These are phyloP conservation scores for Pimpla rufipes DNA, from an alignment of 2,888 invertebrate genomes.

Conservation along the genomic window DNA sequence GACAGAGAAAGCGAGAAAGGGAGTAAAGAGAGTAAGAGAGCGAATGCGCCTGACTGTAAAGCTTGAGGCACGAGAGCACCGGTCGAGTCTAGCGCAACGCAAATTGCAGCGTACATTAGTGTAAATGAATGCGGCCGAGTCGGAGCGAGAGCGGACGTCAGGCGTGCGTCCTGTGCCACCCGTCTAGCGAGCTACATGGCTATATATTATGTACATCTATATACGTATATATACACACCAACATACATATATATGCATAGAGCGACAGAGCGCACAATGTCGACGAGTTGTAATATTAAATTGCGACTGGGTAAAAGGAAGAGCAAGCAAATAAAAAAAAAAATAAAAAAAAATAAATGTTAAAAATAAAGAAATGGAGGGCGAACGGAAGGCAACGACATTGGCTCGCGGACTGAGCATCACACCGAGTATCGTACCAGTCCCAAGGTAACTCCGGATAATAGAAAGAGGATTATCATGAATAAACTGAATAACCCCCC, in stretches of 20 bases:
- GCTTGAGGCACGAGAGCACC: constrained; percentile 52
- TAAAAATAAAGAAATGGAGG: constrained; percentile 30
- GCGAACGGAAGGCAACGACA: constrained; percentile 21
- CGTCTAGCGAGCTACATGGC: constrained; percentile 25
- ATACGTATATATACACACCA: no score
- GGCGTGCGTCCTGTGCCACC: constrained; percentile 55
- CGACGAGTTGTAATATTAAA: constrained; percentile 68
- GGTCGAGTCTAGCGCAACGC: constrained; percentile 73
- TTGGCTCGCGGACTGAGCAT: constrained; percentile 21
- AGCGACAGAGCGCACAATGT: constrained; percentile 36
- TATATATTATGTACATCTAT: constrained; percentile 20
- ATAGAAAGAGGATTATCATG: constrained; percentile 16
- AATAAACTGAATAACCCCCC: background rate
- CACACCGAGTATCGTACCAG: constrained; percentile 26
- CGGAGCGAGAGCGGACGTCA: constrained; percentile 63
- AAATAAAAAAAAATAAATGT: constrained; percentile 31
- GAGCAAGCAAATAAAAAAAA: constrained; percentile 18
- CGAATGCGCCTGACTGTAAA: constrained; percentile 10
- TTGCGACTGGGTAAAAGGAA: constrained; percentile 59
- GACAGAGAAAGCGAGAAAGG: background rate
- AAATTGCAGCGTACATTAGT: constrained; percentile 79
- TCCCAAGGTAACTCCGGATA: constrained; percentile 42
- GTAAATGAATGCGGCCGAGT: constrained; percentile 80
- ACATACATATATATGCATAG: background rate
- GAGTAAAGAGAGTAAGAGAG: constrained; percentile 33